Conservation (phyloP, 2,113 vertebrate species). For the Lophura nycthemera region DNA sequence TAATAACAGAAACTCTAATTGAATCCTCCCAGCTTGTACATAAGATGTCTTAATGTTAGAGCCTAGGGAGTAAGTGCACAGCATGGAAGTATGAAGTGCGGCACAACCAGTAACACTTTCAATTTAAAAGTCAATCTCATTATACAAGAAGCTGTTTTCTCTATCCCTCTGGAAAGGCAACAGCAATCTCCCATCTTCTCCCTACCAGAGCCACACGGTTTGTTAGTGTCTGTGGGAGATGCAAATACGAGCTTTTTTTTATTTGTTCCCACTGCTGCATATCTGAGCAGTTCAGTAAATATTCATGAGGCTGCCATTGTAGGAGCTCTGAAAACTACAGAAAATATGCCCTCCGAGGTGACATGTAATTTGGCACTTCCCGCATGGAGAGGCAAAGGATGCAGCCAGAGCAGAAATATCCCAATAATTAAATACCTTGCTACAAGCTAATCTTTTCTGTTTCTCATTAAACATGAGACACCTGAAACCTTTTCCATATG, state of each 20-base stretch:
- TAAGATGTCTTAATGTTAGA: slow-evolving; percentile 79
- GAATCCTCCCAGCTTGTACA: slow-evolving; percentile 78
- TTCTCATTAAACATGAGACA: slow-evolving; percentile 49
- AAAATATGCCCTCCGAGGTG: slow-evolving; percentile 63
- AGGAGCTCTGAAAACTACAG: slow-evolving; percentile 63
- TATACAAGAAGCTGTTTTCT: slow-evolving; percentile 75
- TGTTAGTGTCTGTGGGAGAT: slow-evolving; percentile 75
- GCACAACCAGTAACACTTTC: slow-evolving; percentile 66
- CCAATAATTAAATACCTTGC: slow-evolving; percentile 55
- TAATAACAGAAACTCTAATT: slow-evolving; percentile 82
- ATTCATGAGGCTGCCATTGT: slow-evolving; percentile 75
- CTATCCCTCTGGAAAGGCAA: slow-evolving; percentile 69
- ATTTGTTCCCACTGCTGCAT: slow-evolving; percentile 72
- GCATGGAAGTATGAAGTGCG: slow-evolving; percentile 71
- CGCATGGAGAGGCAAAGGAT: slow-evolving; percentile 24
- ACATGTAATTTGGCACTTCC: slow-evolving; percentile 63
- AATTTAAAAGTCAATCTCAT: slow-evolving; percentile 82
- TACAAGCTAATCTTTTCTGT: slow-evolving; percentile 17
- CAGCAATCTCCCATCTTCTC: slow-evolving; percentile 47
- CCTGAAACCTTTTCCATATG: not conserved
- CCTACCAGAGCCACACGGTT: slow-evolving; percentile 62
- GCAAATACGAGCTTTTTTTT: slow-evolving; percentile 71
- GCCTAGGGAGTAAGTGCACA: slow-evolving; percentile 78
- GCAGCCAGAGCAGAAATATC: slow-evolving; percentile 33
- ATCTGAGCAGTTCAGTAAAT: slow-evolving; percentile 75